Evolutionary conservation across 2,888 invertebrate species (phyloP), one percentile per base, ranked within the genome.

Genomic region (Leptopterna dolabrata): DNA sequence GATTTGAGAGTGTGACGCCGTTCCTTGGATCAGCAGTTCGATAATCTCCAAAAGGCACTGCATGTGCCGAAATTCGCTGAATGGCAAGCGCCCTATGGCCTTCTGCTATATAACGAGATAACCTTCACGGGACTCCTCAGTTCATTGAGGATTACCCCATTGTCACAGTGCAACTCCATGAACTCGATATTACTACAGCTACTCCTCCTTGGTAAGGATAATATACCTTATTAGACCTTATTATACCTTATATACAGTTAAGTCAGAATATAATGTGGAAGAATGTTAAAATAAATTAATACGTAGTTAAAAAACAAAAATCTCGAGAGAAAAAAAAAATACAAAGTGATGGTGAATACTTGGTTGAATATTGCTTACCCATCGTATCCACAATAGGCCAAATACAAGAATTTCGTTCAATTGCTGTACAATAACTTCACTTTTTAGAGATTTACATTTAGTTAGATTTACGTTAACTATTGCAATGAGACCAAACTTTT

Each of bases 1-100:
- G 63, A 24, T 63, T 24, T 27, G 6, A 11, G 2, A 73, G 0
- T 41, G 36, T 73, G 36, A 73, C 30, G 71, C 29, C 3, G 27
- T 71, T 6, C 0, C 29, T 27, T 19, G 30, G 73, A 45, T 81
- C 81, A 81, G 81, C 81, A 81, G 13, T 81, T 43, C 11, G 19
- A 19, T 78, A 78, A 51, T 83, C 70, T 2, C 41, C 9, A 24
- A 36, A 78, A 43, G 78, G 41, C 78, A 0, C n/a, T 13, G 16
- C 85, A 85, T 83, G 83, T 83, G 83, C 71, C 83, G 83, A 85
- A 85, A n/a, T 83, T 36, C 29, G 85, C 85, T 85, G 73, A 85
- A 85, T 85, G 45, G 85, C 27, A 27, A 16, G 73, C 76, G 73
- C 71, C 85, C 73, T 76, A 45, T 73, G 73, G 73, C 85, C 73